Conservation (phyloP, 2,797 vertebrate genomes). For the Lepidocolaptes lacrymiger region DNA sequence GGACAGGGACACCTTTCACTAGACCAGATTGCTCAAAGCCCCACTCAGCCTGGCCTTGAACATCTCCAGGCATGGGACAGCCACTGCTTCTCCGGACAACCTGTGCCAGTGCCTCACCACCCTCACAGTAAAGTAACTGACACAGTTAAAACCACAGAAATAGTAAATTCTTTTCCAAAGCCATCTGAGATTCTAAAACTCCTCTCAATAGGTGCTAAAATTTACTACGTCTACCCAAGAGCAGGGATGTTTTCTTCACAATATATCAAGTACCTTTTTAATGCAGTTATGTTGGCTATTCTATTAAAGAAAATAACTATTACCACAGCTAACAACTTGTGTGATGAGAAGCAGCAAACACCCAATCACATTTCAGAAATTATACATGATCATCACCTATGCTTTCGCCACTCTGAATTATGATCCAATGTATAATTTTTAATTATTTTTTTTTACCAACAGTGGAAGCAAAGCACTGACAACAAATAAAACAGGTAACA, state of each 20-base stretch:
- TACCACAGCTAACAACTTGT: neutral
- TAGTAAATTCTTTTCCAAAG: conserved; percentile 14
- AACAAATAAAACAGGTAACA: neutral
- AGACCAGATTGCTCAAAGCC: neutral
- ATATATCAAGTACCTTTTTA: neutral
- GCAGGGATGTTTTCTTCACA: neutral
- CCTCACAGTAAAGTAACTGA: neutral
- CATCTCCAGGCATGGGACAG: neutral
- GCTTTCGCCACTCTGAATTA: neutral
- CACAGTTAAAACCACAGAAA: neutral
- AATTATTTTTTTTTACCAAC: neutral
- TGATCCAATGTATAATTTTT: neutral
- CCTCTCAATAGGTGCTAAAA: neutral
- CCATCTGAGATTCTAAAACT: neutral
- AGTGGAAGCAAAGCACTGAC: neutral
- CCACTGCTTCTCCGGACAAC: neutral
- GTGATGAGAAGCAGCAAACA: neutral
- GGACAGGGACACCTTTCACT: neutral
- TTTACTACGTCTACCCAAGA: neutral
- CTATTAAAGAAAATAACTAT: neutral
- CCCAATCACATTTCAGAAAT: neutral
- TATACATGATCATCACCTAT: neutral
- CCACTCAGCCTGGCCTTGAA: neutral
- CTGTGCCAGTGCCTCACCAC: neutral
- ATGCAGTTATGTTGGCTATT: neutral